Percentiles rank a stretch among this genome's conserved stretches.
phyloP scores from a whole-genome alignment of 2,888 invertebrate genomes.

The Apotomis capreana region DNA sequence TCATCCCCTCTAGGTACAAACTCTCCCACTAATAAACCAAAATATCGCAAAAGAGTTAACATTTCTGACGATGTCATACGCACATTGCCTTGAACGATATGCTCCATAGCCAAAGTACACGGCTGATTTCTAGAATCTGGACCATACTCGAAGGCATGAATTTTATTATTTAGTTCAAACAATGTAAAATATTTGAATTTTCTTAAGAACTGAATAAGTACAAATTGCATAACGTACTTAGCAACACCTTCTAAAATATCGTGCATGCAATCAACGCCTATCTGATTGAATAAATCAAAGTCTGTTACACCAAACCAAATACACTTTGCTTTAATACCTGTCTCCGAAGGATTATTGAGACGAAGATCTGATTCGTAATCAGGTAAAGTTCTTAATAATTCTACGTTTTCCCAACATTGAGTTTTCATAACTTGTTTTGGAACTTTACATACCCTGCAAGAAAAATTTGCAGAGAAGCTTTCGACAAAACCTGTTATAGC shows the following conservation, averaged over 20 bases:
- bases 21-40: constrained; percentile 2
- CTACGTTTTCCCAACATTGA: constrained; percentile 28
- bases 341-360: constrained; percentile 16
- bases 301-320: not conserved
- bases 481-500: constrained; percentile 43
- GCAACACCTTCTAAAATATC: constrained; percentile 11
- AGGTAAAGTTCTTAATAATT: constrained; percentile 37
- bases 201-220: not conserved
- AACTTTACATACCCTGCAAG: constrained; percentile 43
- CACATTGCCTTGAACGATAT: not conserved
- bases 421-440: constrained; percentile 34
- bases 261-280: constrained; percentile 11
- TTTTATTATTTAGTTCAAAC: not conserved
- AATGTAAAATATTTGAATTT: constrained; percentile 4
- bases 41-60: constrained; percentile 1
- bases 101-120: not conserved
- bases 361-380: constrained; percentile 20
- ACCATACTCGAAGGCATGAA: not conserved
- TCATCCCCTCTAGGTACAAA: constrained; percentile 1
- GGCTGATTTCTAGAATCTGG: not conserved
- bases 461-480: constrained; percentile 44
- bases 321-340: constrained; percentile 42
- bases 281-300: constrained; percentile 9
- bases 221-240: not conserved
- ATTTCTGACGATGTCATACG: constrained; percentile 4